Base-by-base conservation (phyloP, 2,113 vertebrate species). In the Zosterops hypoxanthus region DNA sequence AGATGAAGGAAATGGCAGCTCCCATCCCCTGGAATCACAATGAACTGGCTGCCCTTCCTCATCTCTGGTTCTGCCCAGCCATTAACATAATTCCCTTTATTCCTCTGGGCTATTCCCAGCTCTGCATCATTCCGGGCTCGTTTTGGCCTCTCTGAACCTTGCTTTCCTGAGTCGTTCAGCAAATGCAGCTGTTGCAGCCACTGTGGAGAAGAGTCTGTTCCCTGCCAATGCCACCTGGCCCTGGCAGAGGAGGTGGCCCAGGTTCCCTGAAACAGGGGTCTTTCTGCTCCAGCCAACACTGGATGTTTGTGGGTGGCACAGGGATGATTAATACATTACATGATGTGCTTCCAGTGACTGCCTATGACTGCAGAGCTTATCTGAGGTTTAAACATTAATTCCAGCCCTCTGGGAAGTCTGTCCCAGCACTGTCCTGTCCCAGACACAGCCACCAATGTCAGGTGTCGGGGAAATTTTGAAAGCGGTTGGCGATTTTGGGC, bases 401-500 rank as follows among this genome's bases (percentile, higher is more conserved):
- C 41, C 46, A 70, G 28, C 34, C 19, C 50, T 52, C 34, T 50
- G 86, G 29, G 6, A 81, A 49, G 29, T 11, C 69, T 87, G 33
- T 87, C 79, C 60, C 46, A 6, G 53, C 81, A 81, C 73, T 87
- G 83, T 90, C 79, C 70, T 59, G 66, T 70, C 72, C 21, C 65
- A 87, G 66, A 64, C 2, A 0, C 42, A 29, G 79, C 39, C 55
- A 22, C 86, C 96, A 71, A 99, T 98, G 99, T 97, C 97, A 14
- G 96, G 95, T 3, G 96, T 99, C 2, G 92, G 95, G 25, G 95
- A 99, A 76, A 95, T 99, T 79, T 91, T 99, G 55, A 97, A 97
- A 47, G 98, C 97, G n/a, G 91, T 98, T 2, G 99, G 98, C 2
- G 98, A 98, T 77, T 99, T 99, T 46, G 98, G 99, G 31, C 81